Evolutionary conservation across 2,888 invertebrate genomes (phyloP).

Genomic region (Taenaris catops): DNA sequence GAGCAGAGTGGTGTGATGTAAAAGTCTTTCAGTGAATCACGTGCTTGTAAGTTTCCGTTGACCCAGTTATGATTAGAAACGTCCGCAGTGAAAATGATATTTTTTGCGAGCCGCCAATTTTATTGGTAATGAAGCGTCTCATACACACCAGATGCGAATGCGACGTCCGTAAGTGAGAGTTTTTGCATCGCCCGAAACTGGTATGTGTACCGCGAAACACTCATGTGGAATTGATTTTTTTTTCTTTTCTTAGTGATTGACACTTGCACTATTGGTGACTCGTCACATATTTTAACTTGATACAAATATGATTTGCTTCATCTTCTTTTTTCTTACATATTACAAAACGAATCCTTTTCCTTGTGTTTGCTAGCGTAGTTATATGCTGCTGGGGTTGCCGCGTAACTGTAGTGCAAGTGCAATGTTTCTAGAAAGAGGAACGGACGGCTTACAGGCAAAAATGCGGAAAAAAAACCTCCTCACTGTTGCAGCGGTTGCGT

Average conservation of each 20-base stretch:
- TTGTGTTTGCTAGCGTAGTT: no score
- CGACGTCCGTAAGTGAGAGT: constrained; percentile 76
- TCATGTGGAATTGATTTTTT: constrained; percentile 56
- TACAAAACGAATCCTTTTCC: no score
- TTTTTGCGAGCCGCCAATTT: constrained; percentile 68
- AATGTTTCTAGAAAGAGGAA: no score
- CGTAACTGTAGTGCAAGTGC: no score
- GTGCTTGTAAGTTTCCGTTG: constrained; percentile 71
- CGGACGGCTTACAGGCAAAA: no score
- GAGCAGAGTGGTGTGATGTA: constrained; percentile 59
- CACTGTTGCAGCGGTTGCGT: no score
- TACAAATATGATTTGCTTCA: no score
- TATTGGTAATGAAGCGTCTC: constrained; percentile 61
- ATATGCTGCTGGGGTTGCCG: no score
- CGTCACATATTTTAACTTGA: no score
- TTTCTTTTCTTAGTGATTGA: constrained; percentile 45
- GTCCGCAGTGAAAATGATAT: constrained; percentile 63
- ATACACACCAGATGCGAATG: constrained; percentile 64
- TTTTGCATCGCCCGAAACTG: constrained; percentile 71
- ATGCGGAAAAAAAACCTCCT: no score
- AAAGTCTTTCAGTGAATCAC: constrained; percentile 70
- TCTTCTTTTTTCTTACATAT: no score
- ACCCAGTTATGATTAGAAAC: constrained; percentile 76
- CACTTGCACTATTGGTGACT: constrained; percentile 39
- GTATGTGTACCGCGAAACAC: constrained; percentile 53